These are phyloP conservation scores for Neogale vison DNA, from an alignment of 2,113 vertebrate species.

Conservation along the genomic window DNA sequence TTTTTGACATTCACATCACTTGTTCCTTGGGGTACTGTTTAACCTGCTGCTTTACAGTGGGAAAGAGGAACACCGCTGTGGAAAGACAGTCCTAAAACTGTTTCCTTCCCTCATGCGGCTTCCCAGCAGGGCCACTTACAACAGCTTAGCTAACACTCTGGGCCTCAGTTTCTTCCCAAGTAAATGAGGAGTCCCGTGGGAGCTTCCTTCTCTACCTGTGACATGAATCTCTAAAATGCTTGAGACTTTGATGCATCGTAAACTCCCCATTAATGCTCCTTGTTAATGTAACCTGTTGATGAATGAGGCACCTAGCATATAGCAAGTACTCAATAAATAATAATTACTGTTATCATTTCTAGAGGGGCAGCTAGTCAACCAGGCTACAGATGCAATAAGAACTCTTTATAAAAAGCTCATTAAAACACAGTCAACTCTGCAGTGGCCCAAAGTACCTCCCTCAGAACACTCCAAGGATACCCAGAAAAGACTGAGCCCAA, in stretches of 20 bases:
- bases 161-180: background rate
- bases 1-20: background rate
- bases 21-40: background rate
- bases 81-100: background rate
- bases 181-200: background rate
- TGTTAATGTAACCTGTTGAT: background rate
- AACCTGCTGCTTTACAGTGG: background rate
- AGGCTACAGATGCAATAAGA: background rate
- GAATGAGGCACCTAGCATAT: background rate
- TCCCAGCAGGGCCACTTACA: background rate
- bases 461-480: background rate
- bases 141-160: background rate
- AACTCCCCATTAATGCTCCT: background rate
- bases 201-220: background rate
- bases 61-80: background rate
- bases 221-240: background rate
- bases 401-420: background rate
- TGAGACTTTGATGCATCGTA: background rate
- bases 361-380: slow-evolving; percentile 23
- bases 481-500: background rate
- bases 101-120: background rate
- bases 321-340: background rate
- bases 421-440: background rate
- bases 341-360: background rate
- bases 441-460: background rate